A percentile compares a stretch with the other conserved stretches of the same genome.
Conservation (phyloP, 2,797 vertebrate species). For the Phoeniculus purpureus region DNA sequence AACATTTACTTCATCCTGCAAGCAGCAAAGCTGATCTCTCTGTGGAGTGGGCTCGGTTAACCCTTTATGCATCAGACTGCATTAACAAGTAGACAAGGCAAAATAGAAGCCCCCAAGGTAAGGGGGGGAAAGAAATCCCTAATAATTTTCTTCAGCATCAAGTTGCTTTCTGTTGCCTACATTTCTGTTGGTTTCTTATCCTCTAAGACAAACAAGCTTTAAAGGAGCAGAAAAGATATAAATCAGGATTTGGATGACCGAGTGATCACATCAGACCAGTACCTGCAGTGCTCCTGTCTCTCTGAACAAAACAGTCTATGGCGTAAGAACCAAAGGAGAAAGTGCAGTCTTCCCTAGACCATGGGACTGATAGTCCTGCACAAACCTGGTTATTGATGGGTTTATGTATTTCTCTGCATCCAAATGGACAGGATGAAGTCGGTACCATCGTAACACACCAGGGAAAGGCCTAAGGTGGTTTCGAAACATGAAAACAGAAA, state of each 20-base stretch:
- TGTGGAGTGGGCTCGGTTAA: accelerated
- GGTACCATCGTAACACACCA: not conserved
- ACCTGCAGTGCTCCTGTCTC: not conserved
- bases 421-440: not conserved
- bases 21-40: not conserved
- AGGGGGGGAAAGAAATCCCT: not conserved
- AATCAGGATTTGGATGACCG: conserved; percentile 7
- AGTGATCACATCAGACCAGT: not conserved
- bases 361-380: not conserved
- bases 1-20: not conserved
- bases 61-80: not conserved
- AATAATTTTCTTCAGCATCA: not conserved
- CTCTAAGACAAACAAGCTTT: not conserved
- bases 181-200: not conserved
- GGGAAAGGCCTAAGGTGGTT: not conserved
- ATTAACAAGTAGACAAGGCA: not conserved
- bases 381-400: not conserved
- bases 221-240: not conserved
- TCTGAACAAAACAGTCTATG: not conserved
- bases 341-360: not conserved
- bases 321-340: not conserved
- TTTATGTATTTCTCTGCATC: not conserved
- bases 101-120: not conserved
- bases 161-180: not conserved
- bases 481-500: not conserved